These are phyloP conservation scores for Penelope pileata DNA, from an alignment of 2,113 vertebrate species.

Conservation along the genomic window DNA sequence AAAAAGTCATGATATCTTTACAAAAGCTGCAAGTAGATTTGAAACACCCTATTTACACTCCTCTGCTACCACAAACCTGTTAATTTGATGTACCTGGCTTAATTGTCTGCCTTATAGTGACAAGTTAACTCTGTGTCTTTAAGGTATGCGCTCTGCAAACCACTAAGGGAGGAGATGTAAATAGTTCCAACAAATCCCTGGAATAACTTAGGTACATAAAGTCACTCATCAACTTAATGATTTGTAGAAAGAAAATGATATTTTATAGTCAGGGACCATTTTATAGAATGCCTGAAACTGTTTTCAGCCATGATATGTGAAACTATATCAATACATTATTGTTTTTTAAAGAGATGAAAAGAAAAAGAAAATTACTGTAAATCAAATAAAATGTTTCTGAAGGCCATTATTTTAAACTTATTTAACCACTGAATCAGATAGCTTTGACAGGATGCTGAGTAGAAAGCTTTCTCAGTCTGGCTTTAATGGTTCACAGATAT, in stretches of 20 bases:
- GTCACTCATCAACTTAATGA: conserved; percentile 25
- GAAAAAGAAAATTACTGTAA: conserved; percentile 25
- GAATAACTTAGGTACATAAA: not conserved
- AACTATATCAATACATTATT: not conserved
- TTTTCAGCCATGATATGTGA: not conserved
- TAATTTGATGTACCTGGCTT: not conserved
- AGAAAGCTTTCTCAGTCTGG: not conserved
- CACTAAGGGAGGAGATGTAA: not conserved
- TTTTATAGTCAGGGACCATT: not conserved
- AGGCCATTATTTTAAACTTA: conserved; percentile 37
- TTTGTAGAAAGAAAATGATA: not conserved
- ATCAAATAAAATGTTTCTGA: conserved; percentile 25
- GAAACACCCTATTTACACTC: not conserved
- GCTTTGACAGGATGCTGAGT: not conserved
- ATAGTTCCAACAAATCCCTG: not conserved
- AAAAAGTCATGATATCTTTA: not conserved
- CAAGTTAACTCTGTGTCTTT: not conserved
- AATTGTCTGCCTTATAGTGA: not conserved
- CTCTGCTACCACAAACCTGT: not conserved
- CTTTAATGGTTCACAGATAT: not conserved
- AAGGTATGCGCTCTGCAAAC: not conserved
- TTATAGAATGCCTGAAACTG: not conserved
- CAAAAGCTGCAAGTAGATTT: not conserved
- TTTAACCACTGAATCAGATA: conserved; percentile 33
- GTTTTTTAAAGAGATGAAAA: conserved; percentile 13